Evolutionary conservation across 2,113 vertebrate genomes (phyloP).

Genomic region (Cynocephalus volans): DNA sequence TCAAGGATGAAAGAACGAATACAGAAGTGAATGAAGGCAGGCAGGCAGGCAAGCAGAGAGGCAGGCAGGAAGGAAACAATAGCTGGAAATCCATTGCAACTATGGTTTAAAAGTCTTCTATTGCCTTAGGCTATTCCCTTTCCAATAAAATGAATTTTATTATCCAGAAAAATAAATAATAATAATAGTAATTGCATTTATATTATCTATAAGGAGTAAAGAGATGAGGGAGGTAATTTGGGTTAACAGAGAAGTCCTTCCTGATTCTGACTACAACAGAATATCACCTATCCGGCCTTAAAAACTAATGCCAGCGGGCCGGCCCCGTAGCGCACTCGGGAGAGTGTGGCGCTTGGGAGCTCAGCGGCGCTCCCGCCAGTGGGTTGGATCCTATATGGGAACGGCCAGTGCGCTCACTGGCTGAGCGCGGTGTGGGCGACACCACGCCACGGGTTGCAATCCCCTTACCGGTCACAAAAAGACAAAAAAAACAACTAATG

Average conservation of each 20-base stretch:
- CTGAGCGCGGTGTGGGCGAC: too few species aligned
- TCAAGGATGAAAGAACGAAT: neutral
- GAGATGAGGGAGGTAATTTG: neutral
- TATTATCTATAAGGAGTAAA: neutral
- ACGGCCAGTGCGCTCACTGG: too few species aligned
- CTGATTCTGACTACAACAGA: neutral
- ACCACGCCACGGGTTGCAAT: too few species aligned
- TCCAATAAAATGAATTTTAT: neutral
- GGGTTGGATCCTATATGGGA: too few species aligned
- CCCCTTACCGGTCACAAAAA: too few species aligned
- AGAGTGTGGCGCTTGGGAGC: too few species aligned
- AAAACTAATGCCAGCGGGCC: too few species aligned
- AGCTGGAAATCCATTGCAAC: neutral
- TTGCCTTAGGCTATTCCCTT: neutral
- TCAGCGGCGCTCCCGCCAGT: too few species aligned
- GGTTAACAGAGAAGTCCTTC: neutral
- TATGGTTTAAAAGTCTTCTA: neutral
- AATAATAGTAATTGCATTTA: neutral
- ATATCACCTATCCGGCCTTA: too few species aligned
- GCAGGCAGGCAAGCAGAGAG: too few species aligned
- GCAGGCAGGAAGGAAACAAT: neutral
- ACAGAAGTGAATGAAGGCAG: neutral
- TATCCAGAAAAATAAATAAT: neutral
- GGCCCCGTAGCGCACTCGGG: too few species aligned
- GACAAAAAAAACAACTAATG: too few species aligned